Evolutionary conservation across 2,113 vertebrate genomes (phyloP).

Genomic region (Castor canadensis): DNA sequence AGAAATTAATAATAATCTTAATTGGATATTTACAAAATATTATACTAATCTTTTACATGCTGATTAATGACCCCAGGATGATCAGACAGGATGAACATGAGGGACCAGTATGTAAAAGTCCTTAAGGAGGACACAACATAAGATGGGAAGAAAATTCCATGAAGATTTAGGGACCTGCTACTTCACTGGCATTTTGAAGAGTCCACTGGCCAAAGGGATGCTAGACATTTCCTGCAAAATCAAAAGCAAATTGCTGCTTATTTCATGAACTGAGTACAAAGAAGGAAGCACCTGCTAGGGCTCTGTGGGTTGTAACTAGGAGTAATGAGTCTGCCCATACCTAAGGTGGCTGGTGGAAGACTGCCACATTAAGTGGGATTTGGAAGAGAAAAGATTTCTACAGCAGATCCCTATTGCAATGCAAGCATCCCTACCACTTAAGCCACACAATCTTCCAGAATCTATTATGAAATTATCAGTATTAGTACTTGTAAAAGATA

Average conservation of each 20-base stretch:
- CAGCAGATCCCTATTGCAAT: background rate
- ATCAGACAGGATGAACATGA: background rate
- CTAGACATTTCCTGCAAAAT: background rate
- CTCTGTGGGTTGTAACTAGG: background rate
- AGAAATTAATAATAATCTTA: too few species aligned
- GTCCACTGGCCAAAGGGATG: too few species aligned
- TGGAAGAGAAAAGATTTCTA: background rate
- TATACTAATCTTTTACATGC: background rate
- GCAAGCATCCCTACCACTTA: background rate
- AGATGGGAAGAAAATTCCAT: background rate
- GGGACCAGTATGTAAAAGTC: background rate
- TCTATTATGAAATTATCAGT: background rate
- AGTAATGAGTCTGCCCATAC: background rate
- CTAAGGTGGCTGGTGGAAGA: background rate
- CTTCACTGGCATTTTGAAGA: background rate
- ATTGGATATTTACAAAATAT: background rate
- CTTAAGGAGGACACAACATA: background rate
- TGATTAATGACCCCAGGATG: background rate
- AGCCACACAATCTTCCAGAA: background rate
- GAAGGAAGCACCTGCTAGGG: background rate
- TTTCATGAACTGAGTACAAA: background rate
- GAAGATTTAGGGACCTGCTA: background rate
- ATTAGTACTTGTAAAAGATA: background rate
- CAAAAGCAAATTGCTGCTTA: background rate
- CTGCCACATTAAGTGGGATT: background rate